phyloP scores from a whole-genome alignment of 2,888 invertebrate species.

The Acronicta psi region DNA sequence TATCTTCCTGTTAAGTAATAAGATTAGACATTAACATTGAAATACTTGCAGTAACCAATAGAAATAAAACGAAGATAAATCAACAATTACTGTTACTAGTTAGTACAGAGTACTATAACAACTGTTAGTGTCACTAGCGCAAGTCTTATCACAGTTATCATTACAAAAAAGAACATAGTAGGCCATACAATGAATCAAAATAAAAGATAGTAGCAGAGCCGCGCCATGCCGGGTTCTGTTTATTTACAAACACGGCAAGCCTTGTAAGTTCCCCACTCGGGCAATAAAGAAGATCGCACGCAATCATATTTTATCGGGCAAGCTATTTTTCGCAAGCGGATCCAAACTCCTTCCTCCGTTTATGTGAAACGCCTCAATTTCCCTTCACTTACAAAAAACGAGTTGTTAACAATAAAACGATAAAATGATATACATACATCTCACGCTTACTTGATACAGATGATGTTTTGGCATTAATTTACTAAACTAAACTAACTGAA shows the following conservation, averaged over 20 bases:
- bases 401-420: constrained; percentile 76
- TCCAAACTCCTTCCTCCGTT: constrained; percentile 62
- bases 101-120: not conserved
- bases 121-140: too few relatives aligned
- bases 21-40: too few relatives aligned
- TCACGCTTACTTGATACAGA: not conserved
- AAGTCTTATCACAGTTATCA: too few relatives aligned
- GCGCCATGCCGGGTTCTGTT: constrained; percentile 32
- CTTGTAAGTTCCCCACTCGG: constrained; percentile 57
- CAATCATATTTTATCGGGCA: constrained; percentile 86
- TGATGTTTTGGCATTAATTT: too few relatives aligned
- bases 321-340: constrained; percentile 75
- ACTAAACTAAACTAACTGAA: too few relatives aligned
- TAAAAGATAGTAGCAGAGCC: constrained; percentile 13
- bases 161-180: not conserved
- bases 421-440: constrained; percentile 21
- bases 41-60: too few relatives aligned
- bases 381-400: constrained; percentile 72
- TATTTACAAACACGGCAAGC: constrained; percentile 58
- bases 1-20: not conserved
- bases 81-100: not conserved
- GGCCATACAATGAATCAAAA: constrained; percentile 28
- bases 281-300: constrained; percentile 81
- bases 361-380: constrained; percentile 74
- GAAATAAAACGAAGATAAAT: not conserved